Base-by-base conservation (phyloP, 2,797 vertebrate genomes). In the Rhodeus uyekii region DNA sequence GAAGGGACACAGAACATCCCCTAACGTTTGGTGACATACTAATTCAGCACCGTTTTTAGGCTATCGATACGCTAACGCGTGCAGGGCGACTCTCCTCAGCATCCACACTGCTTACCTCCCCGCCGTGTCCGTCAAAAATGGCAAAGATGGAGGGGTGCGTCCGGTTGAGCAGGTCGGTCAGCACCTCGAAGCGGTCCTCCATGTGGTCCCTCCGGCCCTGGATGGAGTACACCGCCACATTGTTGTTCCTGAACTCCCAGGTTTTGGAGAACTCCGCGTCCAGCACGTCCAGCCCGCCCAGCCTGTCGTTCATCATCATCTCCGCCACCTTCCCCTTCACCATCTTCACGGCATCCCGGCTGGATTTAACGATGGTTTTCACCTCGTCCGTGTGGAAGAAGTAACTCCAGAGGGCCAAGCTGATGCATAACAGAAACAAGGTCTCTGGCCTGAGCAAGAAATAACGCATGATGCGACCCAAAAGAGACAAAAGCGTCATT, bases 351-450 rank as follows among this genome's bases (percentile, higher is more conserved):
- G 97, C 98, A 86, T 99, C 98, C 87, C 97, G 95, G 93, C 97
- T 99, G 84, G 97, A 99, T 95, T 99, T 98, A 71, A 99, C 98
- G 82, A 99, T 99, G 93, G 98, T 99, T 93, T 98, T 98, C 92
- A 99, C 98, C 87, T 99, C 98, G 92, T 99, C 98, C 19, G 98
- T 99, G 94, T 99, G 98, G 94, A 99, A 99, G 95, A 99, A 99
- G 91, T 99, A 99, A 92, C 98, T 99, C 98, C 98, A 99, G 64
- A 99, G 93, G 83, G 98, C 98, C 96, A 99, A 90, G 93, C 98
- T 99, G 94, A 99, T 96, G 87, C 98, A 99, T 88, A 99, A 93
- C 91, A 99, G 93, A 91, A 99, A 99, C 90, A 99, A 82, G 90
- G 98, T 99, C 96, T 99, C 98, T 88, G 98, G 98, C 94, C 98